phyloP scores from a whole-genome alignment of 2,113 vertebrate genomes.

The Xiphorhynchus elegans region DNA sequence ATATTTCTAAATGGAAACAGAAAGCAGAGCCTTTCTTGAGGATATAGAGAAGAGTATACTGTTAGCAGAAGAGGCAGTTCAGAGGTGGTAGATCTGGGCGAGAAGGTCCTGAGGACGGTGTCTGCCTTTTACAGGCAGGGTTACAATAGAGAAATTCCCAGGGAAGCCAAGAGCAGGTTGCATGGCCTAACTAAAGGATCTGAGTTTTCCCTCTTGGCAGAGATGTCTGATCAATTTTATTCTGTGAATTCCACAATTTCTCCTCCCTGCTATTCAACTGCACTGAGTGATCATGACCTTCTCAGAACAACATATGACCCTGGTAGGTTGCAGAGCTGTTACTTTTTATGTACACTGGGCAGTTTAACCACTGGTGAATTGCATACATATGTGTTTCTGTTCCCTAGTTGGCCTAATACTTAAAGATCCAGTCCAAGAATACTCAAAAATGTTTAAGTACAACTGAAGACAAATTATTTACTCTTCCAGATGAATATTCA shows the following conservation, averaged over 20 bases:
- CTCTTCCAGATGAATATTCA: neutral
- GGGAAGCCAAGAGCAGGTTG: neutral
- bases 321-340: neutral
- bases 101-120: neutral
- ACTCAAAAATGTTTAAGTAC: neutral
- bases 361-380: neutral
- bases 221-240: neutral
- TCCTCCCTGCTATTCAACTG: neutral
- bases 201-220: neutral
- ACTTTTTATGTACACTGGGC: neutral
- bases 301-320: neutral
- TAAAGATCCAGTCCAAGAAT: neutral
- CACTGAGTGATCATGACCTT: neutral
- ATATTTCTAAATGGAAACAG: neutral
- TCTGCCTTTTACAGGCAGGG: neutral
- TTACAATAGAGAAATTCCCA: neutral
- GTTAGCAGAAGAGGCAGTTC: neutral
- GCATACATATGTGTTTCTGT: neutral
- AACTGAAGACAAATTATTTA: neutral
- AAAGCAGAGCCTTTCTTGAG: neutral
- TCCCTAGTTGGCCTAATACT: neutral
- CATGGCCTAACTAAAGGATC: neutral
- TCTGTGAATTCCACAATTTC: neutral
- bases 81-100: neutral
- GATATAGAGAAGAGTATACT: neutral